A percentile compares a stretch with the other conserved stretches of the same genome.
phyloP scores from a whole-genome alignment of 2,113 vertebrate genomes.

The human region GRCh38 chr5:180054501-180055000 shows the following conservation, averaged over 20 bases:
- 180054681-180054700: not conserved
- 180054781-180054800: not conserved
- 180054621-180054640: not conserved
- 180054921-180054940: not conserved
- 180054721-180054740: not conserved
- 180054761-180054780: not conserved
- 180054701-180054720: not conserved
- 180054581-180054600: not conserved
- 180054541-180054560: not conserved
- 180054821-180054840: not conserved
- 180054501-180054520: not conserved
- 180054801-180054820: not conserved
- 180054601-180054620: not conserved
- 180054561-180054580: not conserved
- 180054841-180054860: not conserved
- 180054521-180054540: not conserved
- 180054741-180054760: not conserved
- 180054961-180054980: not conserved
- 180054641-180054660: not conserved
- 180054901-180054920: constrained; percentile 15
- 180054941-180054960: not conserved
- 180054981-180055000: not conserved
- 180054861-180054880: not conserved
- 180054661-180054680: not conserved
- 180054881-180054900: not conserved